Base-by-base conservation (phyloP, 2,797 vertebrate genomes). In the Sandelia bainsii region DNA sequence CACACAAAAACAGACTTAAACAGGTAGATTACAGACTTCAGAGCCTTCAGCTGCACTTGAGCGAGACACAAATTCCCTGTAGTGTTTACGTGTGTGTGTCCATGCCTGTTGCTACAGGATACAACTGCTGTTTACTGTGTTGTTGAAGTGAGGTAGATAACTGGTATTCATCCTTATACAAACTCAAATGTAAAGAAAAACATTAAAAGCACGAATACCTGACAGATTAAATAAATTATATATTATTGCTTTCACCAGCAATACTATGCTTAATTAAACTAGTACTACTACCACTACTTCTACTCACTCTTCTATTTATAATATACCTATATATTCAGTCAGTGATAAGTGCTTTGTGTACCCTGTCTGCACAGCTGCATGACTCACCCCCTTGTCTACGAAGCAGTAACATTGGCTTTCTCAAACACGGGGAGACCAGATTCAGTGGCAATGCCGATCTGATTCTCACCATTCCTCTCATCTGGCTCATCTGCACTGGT, bases 391-490 rank as follows among this genome's bases (percentile, higher is more conserved):
- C 37, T 68, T 16, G 40, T 95, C 80, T 93, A 93, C 80, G 95
- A 92, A 63, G 94, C 91, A 0, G 94, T 93, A 70, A 93, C 87
- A 40, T 93, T 94, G 19, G 90, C 72, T 64, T 79, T 91, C 74
- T 94, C 91, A 84, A 95, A 93, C 0, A 89, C 87, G 1, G 85
- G 75, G 77, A 88, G 77, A 65, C 91, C 93, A 37, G 83, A 64
- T 70, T 92, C 81, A 4, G 94, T 94, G 0, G 89, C 71, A 29
- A 83, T 80, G 58, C 91, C 87, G 32, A 45, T 12, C 0, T 72
- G 89, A 74, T 79, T 61, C 20, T 80, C 75, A 23, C 70, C 8
- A 1, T 27, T 75, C 63, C 86, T 83, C 57, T 88, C 45, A 0
- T 84, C 91, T 19, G 57, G 53, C 56, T 89, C 77, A 0, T 72